phyloP scores from a whole-genome alignment of 2,888 invertebrate species.

The Pediacus dermestoides region DNA sequence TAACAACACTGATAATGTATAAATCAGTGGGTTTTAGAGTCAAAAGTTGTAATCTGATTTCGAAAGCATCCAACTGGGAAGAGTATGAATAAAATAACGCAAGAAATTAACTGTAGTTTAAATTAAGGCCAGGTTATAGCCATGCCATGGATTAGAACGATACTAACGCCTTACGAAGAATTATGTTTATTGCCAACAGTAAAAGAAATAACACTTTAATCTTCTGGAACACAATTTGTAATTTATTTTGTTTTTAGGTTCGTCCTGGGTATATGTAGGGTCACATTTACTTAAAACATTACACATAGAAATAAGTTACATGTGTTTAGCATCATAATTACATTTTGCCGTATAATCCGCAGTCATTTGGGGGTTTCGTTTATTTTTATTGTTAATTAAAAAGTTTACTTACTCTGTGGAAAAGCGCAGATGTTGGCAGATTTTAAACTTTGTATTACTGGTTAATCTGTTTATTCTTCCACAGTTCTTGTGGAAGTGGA shows the following conservation, averaged over 20 bases:
- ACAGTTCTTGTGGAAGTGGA: too few relatives aligned
- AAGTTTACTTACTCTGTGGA: too few relatives aligned
- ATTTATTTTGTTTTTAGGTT: slow-evolving; percentile 30
- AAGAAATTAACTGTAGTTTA: slow-evolving; percentile 3
- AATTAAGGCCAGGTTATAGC: slow-evolving; percentile 4
- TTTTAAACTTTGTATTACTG: too few relatives aligned
- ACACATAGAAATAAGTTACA: slow-evolving; percentile 26
- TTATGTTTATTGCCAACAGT: slow-evolving; percentile 31
- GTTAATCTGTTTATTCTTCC: too few relatives aligned
- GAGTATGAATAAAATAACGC: slow-evolving; percentile 4
- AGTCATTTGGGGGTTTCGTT: slow-evolving; percentile 19
- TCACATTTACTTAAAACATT: slow-evolving; percentile 25
- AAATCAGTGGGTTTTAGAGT: too few relatives aligned
- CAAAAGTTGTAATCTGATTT: too few relatives aligned
- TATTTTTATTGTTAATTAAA: slow-evolving; percentile 21
- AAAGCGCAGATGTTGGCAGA: too few relatives aligned
- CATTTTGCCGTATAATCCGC: slow-evolving; percentile 24
- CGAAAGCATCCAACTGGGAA: too few relatives aligned
- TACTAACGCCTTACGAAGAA: slow-evolving; percentile 17
- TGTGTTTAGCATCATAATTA: slow-evolving; percentile 31
- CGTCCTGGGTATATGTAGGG: slow-evolving; percentile 21
- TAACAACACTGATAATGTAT: too few relatives aligned
- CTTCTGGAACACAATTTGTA: slow-evolving; percentile 32
- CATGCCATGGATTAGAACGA: slow-evolving; percentile 1
- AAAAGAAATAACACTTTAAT: slow-evolving; percentile 33